phyloP scores from a whole-genome alignment of 2,888 invertebrate species.

The Caenorhabditis virilis region DNA sequence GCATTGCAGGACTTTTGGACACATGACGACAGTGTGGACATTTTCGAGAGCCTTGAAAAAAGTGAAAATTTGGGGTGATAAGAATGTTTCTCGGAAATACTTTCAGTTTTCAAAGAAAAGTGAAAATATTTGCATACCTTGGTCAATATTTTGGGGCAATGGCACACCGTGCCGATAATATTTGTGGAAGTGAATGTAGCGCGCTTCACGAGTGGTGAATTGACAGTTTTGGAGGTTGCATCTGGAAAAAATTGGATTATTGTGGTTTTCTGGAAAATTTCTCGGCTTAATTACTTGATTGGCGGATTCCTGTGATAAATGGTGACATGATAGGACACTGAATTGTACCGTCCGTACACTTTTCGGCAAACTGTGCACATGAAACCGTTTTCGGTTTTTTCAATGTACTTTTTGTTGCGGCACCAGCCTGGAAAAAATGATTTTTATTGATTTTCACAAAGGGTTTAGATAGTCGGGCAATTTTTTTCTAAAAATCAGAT shows the following conservation, averaged over 20 bases:
- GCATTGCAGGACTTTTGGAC: slow-evolving; percentile 67
- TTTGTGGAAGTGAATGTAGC: slow-evolving; percentile 69
- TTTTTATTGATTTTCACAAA: no score
- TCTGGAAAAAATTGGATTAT: slow-evolving; percentile 15
- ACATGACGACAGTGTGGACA: slow-evolving; percentile 67
- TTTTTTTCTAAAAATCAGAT: no score
- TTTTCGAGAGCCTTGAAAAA: slow-evolving; percentile 61
- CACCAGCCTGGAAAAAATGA: slow-evolving; percentile 66
- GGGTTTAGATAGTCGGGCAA: no score
- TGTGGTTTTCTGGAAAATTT: neutral
- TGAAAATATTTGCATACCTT: no score
- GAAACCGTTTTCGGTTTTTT: slow-evolving; percentile 57
- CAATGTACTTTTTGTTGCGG: slow-evolving; percentile 68
- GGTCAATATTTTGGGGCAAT: slow-evolving; percentile 66
- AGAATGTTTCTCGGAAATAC: slow-evolving; percentile 12
- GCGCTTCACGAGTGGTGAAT: slow-evolving; percentile 64
- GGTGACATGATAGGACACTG: slow-evolving; percentile 68
- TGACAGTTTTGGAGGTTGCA: slow-evolving; percentile 67
- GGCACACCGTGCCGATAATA: slow-evolving; percentile 67
- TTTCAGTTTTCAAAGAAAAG: neutral
- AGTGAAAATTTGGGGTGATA: no score
- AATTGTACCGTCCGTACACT: slow-evolving; percentile 67
- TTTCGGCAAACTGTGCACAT: slow-evolving; percentile 67
- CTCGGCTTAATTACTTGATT: slow-evolving; percentile 54
- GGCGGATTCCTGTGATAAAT: slow-evolving; percentile 69